Evolutionary conservation across 2,113 vertebrate species (phyloP).

Genomic region (Dipodomys spectabilis): DNA sequence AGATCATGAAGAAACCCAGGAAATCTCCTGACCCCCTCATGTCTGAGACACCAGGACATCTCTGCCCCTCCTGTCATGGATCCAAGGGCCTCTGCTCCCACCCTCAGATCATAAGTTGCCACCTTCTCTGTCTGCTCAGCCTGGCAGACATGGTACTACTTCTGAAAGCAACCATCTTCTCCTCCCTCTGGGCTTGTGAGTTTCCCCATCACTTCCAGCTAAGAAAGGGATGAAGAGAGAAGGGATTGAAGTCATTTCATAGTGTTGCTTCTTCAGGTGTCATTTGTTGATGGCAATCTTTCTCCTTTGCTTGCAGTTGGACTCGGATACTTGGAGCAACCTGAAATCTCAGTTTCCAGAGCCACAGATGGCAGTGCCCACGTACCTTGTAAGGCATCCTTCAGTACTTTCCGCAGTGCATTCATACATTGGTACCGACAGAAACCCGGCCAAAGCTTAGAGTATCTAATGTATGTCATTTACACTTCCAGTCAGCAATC

Average conservation of each 20-base stretch:
- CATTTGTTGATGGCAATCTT: not conserved
- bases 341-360: slow-evolving; percentile 7
- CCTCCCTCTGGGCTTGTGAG: slow-evolving; percentile 47
- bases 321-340: slow-evolving; percentile 33
- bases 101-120: not conserved
- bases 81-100: too few species aligned
- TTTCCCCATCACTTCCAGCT: not conserved
- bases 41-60: not conserved
- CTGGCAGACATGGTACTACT: not conserved
- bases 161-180: not conserved
- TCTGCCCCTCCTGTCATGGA: not conserved
- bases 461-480: not conserved
- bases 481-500: rapidly evolving
- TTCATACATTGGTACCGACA: slow-evolving; percentile 60
- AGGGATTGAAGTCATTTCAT: not conserved
- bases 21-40: not conserved
- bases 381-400: slow-evolving; percentile 31
- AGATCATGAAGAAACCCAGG: not conserved
- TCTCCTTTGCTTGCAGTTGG: not conserved
- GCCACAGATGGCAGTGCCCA: rapidly evolving
- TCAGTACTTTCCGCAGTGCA: rapidly evolving
- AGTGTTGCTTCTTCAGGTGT: not conserved
- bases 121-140: not conserved
- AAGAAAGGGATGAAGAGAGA: too few species aligned
- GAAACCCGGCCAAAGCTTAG: slow-evolving; percentile 39